These are phyloP conservation scores for Acronicta leporina DNA, from an alignment of 2,888 invertebrate genomes.

Conservation along the genomic window DNA sequence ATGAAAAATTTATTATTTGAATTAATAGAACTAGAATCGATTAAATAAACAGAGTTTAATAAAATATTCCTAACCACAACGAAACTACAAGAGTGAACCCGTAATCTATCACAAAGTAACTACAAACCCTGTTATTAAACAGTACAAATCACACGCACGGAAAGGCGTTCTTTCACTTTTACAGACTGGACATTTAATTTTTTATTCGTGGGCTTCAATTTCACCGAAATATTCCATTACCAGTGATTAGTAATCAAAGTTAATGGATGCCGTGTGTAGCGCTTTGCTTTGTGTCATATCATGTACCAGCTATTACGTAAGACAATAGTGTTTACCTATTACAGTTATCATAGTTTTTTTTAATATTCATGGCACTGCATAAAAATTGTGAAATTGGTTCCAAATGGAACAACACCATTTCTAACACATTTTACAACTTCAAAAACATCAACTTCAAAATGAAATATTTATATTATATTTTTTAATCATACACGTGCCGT, in stretches of 20 bases:
- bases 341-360: slow-evolving; percentile 22
- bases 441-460: too few relatives aligned
- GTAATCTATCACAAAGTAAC: slow-evolving; percentile 6
- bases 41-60: too few relatives aligned
- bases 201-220: slow-evolving; percentile 46
- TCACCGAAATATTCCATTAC: slow-evolving; percentile 64
- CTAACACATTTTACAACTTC: too few relatives aligned
- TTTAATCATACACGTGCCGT: too few relatives aligned
- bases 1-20: too few relatives aligned
- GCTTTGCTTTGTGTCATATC: slow-evolving; percentile 62
- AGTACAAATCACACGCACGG: slow-evolving; percentile 19
- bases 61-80: background rate
- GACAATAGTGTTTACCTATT: slow-evolving; percentile 37
- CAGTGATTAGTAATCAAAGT: slow-evolving; percentile 73
- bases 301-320: slow-evolving; percentile 58
- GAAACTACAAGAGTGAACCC: background rate
- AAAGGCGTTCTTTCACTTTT: slow-evolving; percentile 5
- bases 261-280: slow-evolving; percentile 68
- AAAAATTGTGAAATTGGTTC: too few relatives aligned
- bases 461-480: too few relatives aligned
- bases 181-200: slow-evolving; percentile 16
- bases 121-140: slow-evolving; percentile 24
- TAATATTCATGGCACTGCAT: too few relatives aligned
- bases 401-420: too few relatives aligned
- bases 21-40: too few relatives aligned